Evolutionary conservation across 1,140 invertebrate species (phyloP), one percentile per base, ranked within the genome.

Genomic region (Nylanderia fulva): DNA sequence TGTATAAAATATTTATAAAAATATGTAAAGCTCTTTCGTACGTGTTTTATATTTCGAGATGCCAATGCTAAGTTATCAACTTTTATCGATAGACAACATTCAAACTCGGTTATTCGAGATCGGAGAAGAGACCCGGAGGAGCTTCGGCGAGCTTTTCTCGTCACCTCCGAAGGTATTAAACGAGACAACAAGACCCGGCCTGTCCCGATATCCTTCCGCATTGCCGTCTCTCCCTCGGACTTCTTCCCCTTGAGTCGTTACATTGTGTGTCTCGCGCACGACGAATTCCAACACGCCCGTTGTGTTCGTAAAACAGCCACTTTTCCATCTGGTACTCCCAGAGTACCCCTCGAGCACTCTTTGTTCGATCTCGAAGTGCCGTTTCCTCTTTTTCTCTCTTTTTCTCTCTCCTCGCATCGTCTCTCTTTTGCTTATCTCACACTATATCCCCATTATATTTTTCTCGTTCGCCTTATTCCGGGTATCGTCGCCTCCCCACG

Each of bases 251-350:
- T 80, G 63, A 90, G 52, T 88, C 86, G 86, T 90, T 85, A 89
- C 87, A 92, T 91, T 93, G 92, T 92, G 92, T 92, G 27, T 58
- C 75, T 75, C 85, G 76, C 85, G 76, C 60, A 84, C 80, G 86
- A 88, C 87, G 88, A 90, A 85, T 86, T 86, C 88, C 88, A 61
- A 63, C 85, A 52, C 33, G 83, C 75, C 76, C 42, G 85, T 88
- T 87, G 90, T 90, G 86, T 91, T 89, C 91, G 87, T 88, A 91
- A 93, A 92, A 92, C 91, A 92, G 91, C 91, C 89, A 92, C 88
- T 91, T 92, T 91, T 88, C 88, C 79, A 82, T 86, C 74, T 69
- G 86, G 82, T 85, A 87, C 74, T 90, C 68, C 61, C 89, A 6
- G 39, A 91, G 91, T 86, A 86, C 86, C 88, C 45, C 90, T 93